Percentiles rank a stretch among this genome's conserved stretches.
phyloP scores from a whole-genome alignment of 2,797 vertebrate genomes.

The Darevskia nairensis region DNA sequence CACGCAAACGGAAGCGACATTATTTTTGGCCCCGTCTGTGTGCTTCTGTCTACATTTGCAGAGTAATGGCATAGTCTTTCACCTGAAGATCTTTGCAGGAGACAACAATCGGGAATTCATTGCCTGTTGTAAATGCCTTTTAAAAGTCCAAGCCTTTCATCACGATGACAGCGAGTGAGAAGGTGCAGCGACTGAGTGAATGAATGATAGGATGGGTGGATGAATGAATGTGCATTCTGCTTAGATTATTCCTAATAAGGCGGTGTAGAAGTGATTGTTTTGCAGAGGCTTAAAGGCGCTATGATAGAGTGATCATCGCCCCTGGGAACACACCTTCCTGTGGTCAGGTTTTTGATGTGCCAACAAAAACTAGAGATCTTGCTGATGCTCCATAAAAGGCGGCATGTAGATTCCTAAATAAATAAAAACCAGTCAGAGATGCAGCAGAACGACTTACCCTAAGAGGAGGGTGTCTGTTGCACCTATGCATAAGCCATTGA shows the following conservation, averaged over 20 bases:
- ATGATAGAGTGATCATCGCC: not conserved
- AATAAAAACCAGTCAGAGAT: no score
- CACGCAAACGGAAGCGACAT: slow-evolving; percentile 35
- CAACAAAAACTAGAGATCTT: not conserved
- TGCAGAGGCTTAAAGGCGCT: not conserved
- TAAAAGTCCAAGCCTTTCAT: slow-evolving; percentile 45
- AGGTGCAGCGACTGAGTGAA: not conserved
- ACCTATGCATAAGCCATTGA: no score
- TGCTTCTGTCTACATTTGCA: not conserved
- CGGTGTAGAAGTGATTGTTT: not conserved
- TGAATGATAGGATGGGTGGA: slow-evolving; percentile 15
- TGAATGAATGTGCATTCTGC: slow-evolving; percentile 20
- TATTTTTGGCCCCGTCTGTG: not conserved
- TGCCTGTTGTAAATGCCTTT: slow-evolving; percentile 54
- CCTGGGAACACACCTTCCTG: not conserved
- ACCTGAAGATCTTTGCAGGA: not conserved
- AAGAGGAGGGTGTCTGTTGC: no score
- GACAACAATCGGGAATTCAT: not conserved
- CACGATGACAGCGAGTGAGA: slow-evolving; percentile 9
- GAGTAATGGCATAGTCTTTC: slow-evolving; percentile 9
- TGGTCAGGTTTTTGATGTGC: not conserved
- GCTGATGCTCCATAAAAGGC: not conserved
- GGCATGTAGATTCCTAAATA: no score
- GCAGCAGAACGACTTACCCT: no score
- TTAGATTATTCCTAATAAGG: slow-evolving; percentile 1